phyloP scores from a whole-genome alignment of 2,113 vertebrate species.

The Proteles cristata region DNA sequence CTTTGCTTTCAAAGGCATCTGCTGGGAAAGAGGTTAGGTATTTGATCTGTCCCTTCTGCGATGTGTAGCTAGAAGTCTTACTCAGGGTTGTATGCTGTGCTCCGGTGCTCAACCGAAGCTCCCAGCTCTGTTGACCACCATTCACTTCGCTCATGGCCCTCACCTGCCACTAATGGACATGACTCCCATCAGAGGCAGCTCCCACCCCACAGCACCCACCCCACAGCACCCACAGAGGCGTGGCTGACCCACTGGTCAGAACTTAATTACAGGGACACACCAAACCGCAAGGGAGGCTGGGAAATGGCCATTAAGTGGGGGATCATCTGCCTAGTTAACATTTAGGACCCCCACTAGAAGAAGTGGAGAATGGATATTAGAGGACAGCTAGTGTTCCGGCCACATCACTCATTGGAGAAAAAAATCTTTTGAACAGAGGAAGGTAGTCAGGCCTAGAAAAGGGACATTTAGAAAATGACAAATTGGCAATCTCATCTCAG shows the following conservation, averaged over 20 bases:
- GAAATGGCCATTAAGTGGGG: neutral
- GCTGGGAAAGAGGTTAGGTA: neutral
- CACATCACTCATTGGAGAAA: neutral
- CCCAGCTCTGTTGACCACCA: neutral
- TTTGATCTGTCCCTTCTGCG: neutral
- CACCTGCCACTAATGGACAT: neutral
- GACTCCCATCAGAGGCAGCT: neutral
- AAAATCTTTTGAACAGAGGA: conserved; percentile 9
- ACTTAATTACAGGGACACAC: neutral
- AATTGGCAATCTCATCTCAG: neutral
- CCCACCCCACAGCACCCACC: neutral
- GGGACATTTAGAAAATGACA: neutral
- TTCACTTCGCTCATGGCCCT: neutral
- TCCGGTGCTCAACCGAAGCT: neutral
- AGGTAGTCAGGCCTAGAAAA: neutral
- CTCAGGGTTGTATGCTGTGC: neutral
- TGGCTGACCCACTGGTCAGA: neutral
- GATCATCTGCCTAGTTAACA: neutral
- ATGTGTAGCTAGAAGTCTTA: neutral
- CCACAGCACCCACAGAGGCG: neutral
- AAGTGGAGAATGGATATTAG: neutral
- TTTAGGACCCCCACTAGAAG: neutral
- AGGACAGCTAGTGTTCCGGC: neutral
- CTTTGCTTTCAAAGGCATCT: conserved; percentile 22
- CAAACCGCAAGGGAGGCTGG: neutral